Conservation (phyloP, 92 coral and sea anemone species). For the Actinernus sp. region DNA sequence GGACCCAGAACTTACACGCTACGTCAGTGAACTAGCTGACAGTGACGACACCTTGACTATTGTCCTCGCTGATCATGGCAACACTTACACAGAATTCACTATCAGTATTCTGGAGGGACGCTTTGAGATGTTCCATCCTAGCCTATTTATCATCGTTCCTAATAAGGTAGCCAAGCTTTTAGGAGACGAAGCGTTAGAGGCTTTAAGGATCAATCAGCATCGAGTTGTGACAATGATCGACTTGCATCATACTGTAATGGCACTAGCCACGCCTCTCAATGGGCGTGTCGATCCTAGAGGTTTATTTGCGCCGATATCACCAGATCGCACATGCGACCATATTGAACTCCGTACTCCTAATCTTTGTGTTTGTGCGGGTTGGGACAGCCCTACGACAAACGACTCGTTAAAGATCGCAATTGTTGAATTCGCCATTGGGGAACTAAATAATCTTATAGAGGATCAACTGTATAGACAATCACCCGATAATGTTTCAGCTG, state of each 20-base stretch:
- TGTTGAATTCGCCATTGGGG: slow-evolving; percentile 75
- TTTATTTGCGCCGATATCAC: slow-evolving; percentile 52
- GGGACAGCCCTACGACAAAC: slow-evolving; percentile 64
- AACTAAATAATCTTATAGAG: slow-evolving; percentile 61
- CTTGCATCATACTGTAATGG: slow-evolving; percentile 65
- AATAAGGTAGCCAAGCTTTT: slow-evolving; percentile 54
- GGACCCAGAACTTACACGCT: slow-evolving; percentile 60
- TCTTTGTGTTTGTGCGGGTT: slow-evolving; percentile 74
- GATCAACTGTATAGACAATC: slow-evolving; percentile 4
- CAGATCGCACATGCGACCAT: slow-evolving; percentile 65
- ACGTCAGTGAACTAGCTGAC: slow-evolving; percentile 54
- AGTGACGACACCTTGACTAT: slow-evolving; percentile 73
- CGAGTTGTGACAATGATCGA: slow-evolving; percentile 66
- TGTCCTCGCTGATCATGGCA: slow-evolving; percentile 89
- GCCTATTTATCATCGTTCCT: slow-evolving; percentile 62
- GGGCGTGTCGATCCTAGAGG: slow-evolving; percentile 54
- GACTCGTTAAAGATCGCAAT: slow-evolving; percentile 50
- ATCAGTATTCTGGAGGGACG: slow-evolving; percentile 58
- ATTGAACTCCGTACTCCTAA: slow-evolving; percentile 64
- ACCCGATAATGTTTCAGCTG: background rate
- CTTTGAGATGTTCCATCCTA: slow-evolving; percentile 77
- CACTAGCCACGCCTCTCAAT: slow-evolving; percentile 30
- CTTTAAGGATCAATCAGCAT: slow-evolving; percentile 56
- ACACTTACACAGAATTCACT: slow-evolving; percentile 82
- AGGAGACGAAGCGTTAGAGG: slow-evolving; percentile 51